Percentiles rank a stretch among this genome's conserved stretches.
phyloP scores from a whole-genome alignment of 2,888 invertebrate species.

The Maniola hyperantus region DNA sequence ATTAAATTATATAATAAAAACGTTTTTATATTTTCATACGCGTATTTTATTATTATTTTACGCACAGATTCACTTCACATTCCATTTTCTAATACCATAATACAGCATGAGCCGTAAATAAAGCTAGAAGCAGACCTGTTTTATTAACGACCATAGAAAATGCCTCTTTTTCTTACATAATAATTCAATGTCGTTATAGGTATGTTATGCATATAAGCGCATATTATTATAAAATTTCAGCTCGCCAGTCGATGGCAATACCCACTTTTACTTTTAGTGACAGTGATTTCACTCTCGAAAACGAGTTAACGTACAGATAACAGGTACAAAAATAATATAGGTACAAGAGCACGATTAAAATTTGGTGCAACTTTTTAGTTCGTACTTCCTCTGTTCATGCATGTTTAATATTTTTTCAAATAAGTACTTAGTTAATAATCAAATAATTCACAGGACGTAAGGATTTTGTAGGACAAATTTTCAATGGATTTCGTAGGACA shows the following conservation, averaged over 20 bases:
- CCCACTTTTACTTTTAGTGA: constrained; percentile 68
- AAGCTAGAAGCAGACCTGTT: constrained; percentile 16
- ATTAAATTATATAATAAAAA: too few species aligned
- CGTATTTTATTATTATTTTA: too few species aligned
- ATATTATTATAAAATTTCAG: constrained; percentile 45
- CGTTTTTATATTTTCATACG: too few species aligned
- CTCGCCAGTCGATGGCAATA: constrained; percentile 42
- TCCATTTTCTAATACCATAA: too few species aligned
- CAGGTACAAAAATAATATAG: background rate
- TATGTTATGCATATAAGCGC: constrained; percentile 39
- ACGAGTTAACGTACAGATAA: constrained; percentile 41
- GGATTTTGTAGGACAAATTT: too few species aligned
- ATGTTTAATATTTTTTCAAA: too few species aligned
- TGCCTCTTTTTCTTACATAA: constrained; percentile 31
- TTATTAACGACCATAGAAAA: constrained; percentile 3
- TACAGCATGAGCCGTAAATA: too few species aligned
- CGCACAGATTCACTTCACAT: too few species aligned
- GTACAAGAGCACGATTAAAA: constrained; percentile 2
- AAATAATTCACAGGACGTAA: too few species aligned
- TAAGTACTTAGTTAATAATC: too few species aligned
- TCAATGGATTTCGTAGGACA: too few species aligned
- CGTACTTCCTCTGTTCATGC: too few species aligned
- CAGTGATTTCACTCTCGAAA: constrained; percentile 63
- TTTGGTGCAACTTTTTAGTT: background rate
- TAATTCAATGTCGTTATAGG: constrained; percentile 39